phyloP scores from a whole-genome alignment of 2,888 invertebrate species.

The Sympetrum striolatum region DNA sequence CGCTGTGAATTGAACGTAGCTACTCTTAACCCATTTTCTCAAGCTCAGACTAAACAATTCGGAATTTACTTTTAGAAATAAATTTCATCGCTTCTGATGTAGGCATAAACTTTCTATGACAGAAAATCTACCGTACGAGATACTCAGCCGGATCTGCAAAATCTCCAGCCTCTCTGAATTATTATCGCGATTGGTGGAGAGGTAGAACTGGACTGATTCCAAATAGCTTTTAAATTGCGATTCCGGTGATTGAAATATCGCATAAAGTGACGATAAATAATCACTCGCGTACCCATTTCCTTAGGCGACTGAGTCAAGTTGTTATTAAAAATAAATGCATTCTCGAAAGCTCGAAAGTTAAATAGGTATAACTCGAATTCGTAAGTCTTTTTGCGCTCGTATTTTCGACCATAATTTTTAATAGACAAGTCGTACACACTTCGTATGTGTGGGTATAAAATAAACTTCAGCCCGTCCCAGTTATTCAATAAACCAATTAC shows the following conservation, averaged over 20 bases:
- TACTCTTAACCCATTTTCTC: no score
- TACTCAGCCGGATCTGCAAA: not conserved
- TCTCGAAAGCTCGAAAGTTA: not conserved
- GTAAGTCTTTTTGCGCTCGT: no score
- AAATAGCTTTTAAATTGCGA: constrained; percentile 5
- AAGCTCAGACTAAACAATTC: no score
- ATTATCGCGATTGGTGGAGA: constrained; percentile 12
- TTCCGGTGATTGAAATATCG: not conserved
- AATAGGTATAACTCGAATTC: no score
- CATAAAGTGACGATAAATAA: not conserved
- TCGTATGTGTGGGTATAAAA: no score
- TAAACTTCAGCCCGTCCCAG: no score
- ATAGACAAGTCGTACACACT: no score
- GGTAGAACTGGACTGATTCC: not conserved
- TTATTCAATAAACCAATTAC: no score
- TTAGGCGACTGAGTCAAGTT: not conserved
- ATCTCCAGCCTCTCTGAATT: not conserved
- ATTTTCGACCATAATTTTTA: no score
- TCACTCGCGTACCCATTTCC: not conserved
- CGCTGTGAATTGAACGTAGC: no score
- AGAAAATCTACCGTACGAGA: not conserved
- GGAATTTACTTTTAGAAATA: not conserved
- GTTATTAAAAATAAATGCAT: not conserved
- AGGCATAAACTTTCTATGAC: not conserved
- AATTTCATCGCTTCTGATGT: not conserved